Evolutionary conservation across 2,888 invertebrate species (phyloP).

Genomic region (Ceratothoa steindachneri): DNA sequence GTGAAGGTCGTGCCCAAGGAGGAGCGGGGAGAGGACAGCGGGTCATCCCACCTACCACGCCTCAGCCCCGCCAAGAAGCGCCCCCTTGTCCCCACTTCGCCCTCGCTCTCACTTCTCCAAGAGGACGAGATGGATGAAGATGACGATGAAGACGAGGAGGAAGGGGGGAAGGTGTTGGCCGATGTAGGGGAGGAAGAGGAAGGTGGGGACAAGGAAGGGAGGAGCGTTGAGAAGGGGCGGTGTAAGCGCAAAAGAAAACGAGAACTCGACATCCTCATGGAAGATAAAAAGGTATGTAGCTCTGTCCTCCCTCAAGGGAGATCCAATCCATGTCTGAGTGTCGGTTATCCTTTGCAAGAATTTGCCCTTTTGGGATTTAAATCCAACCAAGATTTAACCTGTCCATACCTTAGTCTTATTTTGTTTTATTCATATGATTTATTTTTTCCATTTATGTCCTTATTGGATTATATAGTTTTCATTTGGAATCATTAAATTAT

Average conservation of each 20-base stretch:
- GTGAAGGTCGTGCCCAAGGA: conserved; percentile 29
- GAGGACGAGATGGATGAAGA: conserved; percentile 18
- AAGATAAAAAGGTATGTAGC: conserved; percentile 40
- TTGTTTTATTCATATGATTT: too few species aligned
- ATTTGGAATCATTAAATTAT: too few species aligned
- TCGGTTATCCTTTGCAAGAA: background rate
- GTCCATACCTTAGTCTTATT: too few species aligned
- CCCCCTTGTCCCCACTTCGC: conserved; percentile 68
- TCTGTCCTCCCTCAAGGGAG: background rate
- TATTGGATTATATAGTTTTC: too few species aligned
- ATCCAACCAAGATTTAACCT: too few species aligned
- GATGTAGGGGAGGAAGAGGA: background rate
- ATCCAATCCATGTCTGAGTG: background rate
- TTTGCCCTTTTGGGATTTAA: too few species aligned
- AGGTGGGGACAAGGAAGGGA: background rate
- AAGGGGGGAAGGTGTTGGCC: conserved; percentile 8
- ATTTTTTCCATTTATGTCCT: too few species aligned
- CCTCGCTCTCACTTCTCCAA: conserved; percentile 64
- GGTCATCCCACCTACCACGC: conserved; percentile 5
- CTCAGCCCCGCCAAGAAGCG: conserved; percentile 42
- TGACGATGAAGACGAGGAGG: conserved; percentile 8
- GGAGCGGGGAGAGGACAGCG: conserved; percentile 27
- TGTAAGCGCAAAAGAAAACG: conserved; percentile 39
- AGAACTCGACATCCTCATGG: conserved; percentile 43
- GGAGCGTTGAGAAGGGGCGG: too few species aligned